Conservation (phyloP, 2,113 vertebrate genomes). For the Saiga tatarica region DNA sequence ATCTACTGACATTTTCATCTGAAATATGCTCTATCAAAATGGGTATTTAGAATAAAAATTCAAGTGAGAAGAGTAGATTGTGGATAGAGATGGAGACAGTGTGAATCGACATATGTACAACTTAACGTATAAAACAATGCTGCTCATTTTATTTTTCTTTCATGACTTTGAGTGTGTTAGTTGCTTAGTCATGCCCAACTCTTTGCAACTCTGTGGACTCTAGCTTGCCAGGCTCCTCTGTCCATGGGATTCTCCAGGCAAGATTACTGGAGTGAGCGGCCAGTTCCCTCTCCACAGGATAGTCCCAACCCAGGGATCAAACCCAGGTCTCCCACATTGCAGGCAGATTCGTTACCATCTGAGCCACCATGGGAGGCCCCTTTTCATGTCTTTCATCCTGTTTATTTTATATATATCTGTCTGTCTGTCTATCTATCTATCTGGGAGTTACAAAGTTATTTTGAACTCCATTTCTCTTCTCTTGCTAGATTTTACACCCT, state of each 20-base stretch:
- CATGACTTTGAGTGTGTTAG: not conserved
- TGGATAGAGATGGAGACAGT: not conserved
- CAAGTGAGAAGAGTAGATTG: not conserved
- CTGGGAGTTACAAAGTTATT: not conserved
- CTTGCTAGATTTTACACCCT: not conserved
- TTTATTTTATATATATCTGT: not conserved
- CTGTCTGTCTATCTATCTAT: not conserved
- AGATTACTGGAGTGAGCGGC: not conserved
- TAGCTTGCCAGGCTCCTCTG: not conserved
- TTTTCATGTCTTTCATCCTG: not conserved
- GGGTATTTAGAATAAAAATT: not conserved
- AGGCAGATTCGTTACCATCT: not conserved
- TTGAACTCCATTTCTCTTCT: not conserved
- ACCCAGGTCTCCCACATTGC: not conserved
- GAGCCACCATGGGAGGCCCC: not conserved
- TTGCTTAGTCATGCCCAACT: not conserved
- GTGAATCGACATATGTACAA: not conserved
- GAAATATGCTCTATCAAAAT: not conserved
- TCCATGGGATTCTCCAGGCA: not conserved
- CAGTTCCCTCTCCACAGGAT: not conserved
- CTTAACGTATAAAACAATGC: not conserved
- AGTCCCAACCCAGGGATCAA: not conserved
- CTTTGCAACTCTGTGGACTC: not conserved
- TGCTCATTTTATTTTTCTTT: not conserved
- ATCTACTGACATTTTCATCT: not conserved